phyloP scores from a whole-genome alignment of 2,113 vertebrate species.

The Mormyrus lacerda region DNA sequence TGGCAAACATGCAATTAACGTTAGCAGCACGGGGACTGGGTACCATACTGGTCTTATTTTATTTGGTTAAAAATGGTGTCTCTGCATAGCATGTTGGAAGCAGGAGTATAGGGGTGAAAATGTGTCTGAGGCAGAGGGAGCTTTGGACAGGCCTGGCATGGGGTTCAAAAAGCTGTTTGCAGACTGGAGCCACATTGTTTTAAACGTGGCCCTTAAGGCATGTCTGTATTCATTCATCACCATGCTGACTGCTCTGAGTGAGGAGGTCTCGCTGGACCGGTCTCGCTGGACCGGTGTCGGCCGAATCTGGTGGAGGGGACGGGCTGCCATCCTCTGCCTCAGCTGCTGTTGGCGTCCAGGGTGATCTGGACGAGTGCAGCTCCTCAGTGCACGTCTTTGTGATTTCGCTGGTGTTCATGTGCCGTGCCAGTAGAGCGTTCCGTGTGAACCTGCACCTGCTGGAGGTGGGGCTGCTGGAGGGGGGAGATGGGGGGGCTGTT shows the following conservation, averaged over 20 bases:
- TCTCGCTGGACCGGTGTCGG: not conserved
- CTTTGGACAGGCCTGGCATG: not conserved
- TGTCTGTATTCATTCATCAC: not conserved
- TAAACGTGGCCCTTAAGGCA: not conserved
- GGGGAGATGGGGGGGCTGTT: not conserved
- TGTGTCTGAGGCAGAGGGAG: not conserved
- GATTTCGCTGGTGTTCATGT: not conserved
- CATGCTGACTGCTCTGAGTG: not conserved
- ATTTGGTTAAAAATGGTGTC: not conserved
- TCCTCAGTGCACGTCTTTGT: not conserved
- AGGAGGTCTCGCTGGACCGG: not conserved
- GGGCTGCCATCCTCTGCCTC: not conserved
- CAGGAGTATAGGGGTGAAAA: not conserved
- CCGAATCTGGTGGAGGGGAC: no score
- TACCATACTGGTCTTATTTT: not conserved
- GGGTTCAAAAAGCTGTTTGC: not conserved
- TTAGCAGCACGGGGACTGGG: not conserved
- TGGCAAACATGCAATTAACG: not conserved
- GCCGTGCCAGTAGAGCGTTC: not conserved
- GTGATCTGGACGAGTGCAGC: not conserved
- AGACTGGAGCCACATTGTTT: not conserved
- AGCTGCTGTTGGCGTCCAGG: not conserved
- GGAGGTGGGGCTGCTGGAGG: not conserved
- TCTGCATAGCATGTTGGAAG: not conserved
- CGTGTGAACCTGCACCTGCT: not conserved